A percentile compares a stretch with the other conserved stretches of the same genome.
Evolutionary conservation across 2,113 vertebrate species (phyloP).

Genomic region (Prietella phreatophila): DNA sequence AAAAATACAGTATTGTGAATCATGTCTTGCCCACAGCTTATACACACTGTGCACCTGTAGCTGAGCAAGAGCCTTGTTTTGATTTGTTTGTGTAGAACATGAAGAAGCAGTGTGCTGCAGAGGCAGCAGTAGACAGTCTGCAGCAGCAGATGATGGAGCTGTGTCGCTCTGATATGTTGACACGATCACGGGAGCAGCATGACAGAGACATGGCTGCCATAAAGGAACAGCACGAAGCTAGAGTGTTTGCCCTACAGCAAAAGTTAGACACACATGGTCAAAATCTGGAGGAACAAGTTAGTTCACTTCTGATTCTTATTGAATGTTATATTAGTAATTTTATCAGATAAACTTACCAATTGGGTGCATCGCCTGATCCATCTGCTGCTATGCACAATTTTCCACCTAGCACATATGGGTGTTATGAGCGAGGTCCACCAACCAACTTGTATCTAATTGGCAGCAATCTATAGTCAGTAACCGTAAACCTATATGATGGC

Average conservation of each 20-base stretch:
- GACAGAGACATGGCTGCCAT: conserved; percentile 76
- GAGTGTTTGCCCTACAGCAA: conserved; percentile 76
- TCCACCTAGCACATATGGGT: neutral
- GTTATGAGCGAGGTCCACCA: neutral
- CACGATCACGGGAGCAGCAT: conserved; percentile 83
- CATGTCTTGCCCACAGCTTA: neutral
- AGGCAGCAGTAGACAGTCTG: conserved; percentile 86
- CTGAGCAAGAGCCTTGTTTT: neutral
- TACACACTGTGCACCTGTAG: neutral
- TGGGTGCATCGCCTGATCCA: neutral
- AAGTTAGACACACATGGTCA: conserved; percentile 74
- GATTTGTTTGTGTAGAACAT: conserved; percentile 67
- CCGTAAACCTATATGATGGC: neutral
- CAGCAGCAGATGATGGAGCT: conserved; percentile 90
- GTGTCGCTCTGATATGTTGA: conserved; percentile 83
- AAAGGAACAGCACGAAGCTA: conserved; percentile 82
- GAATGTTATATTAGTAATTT: neutral
- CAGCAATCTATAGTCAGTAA: neutral
- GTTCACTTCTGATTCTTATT: conserved; percentile 14
- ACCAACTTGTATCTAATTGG: neutral
- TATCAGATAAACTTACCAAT: neutral
- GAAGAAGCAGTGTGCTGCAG: conserved; percentile 82
- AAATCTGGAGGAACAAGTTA: conserved; percentile 83
- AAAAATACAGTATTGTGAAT: neutral
- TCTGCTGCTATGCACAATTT: neutral